phyloP scores from a whole-genome alignment of 2,797 vertebrate genomes.

The Monodelphis domestica region DNA sequence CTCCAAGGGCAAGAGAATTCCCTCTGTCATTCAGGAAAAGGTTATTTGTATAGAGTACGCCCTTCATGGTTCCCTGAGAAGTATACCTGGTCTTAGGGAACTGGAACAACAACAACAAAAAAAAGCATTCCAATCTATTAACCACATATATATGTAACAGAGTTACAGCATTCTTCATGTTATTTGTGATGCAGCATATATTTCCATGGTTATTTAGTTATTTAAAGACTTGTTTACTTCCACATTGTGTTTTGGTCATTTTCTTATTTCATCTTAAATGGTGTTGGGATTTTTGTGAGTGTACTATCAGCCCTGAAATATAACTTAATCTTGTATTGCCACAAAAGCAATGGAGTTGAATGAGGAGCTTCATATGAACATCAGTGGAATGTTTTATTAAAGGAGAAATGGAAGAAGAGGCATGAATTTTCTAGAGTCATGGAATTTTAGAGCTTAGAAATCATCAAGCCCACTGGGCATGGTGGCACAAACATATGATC shows the following conservation, averaged over 20 bases:
- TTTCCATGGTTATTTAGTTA: conserved; percentile 22
- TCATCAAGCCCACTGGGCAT: background rate
- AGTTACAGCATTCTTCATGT: background rate
- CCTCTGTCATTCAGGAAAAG: conserved; percentile 39
- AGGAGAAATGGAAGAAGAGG: background rate
- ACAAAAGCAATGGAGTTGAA: background rate
- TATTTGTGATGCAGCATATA: conserved; percentile 34
- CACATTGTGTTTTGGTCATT: conserved; percentile 29
- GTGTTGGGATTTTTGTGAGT: background rate
- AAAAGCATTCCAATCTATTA: background rate
- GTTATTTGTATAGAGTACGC: conserved; percentile 23
- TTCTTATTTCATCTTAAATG: conserved; percentile 34
- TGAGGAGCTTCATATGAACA: background rate
- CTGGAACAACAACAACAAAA: conserved; percentile 12
- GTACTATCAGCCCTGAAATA: conserved; percentile 39
- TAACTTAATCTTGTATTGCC: conserved; percentile 21
- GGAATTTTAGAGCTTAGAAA: background rate
- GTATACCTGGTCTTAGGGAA: conserved; percentile 15
- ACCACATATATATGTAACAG: background rate
- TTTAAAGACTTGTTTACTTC: conserved; percentile 37
- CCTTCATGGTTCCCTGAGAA: conserved; percentile 18
- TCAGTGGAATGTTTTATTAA: conserved; percentile 44
- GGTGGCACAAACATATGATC: background rate
- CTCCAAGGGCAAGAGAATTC: conserved; percentile 22
- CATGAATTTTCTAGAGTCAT: background rate